A percentile compares a stretch with the other conserved stretches of the same genome.
phyloP scores from a whole-genome alignment of 2,888 invertebrate genomes.

The Allolobophora icterica region DNA sequence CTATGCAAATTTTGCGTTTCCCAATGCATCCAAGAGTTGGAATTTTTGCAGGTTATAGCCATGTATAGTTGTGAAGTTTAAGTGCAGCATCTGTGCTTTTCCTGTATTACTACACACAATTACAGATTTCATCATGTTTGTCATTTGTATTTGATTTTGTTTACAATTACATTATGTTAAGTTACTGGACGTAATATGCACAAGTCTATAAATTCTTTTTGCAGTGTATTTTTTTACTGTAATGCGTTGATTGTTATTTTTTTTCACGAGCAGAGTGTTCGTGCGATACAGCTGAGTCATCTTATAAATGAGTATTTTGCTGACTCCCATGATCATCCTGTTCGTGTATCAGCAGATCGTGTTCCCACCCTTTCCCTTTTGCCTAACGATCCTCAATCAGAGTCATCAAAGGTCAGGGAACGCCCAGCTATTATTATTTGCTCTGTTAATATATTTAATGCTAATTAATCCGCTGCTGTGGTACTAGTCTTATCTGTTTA shows the following conservation, averaged over 20 bases:
- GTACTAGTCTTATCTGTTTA: neutral
- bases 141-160: neutral
- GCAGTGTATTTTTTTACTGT: neutral
- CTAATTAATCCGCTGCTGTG: neutral
- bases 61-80: too few species aligned
- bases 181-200: too few species aligned
- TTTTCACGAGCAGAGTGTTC: neutral
- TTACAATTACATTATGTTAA: neutral
- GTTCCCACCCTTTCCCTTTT: neutral
- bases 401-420: neutral
- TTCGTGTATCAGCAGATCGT: slow-evolving; percentile 13
- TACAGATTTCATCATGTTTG: neutral
- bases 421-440: neutral
- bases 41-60: too few species aligned
- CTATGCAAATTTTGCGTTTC: neutral
- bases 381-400: neutral
- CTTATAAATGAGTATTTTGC: slow-evolving; percentile 2
- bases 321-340: neutral
- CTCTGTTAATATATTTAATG: neutral
- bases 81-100: neutral
- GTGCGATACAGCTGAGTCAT: neutral
- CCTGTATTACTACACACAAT: neutral
- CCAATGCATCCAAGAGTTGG: too few species aligned
- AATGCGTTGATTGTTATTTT: neutral
- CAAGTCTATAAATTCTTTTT: neutral